Percentiles rank a stretch among this genome's conserved stretches.
Conservation (phyloP, 2,113 vertebrate genomes). For the Lepus europaeus region DNA sequence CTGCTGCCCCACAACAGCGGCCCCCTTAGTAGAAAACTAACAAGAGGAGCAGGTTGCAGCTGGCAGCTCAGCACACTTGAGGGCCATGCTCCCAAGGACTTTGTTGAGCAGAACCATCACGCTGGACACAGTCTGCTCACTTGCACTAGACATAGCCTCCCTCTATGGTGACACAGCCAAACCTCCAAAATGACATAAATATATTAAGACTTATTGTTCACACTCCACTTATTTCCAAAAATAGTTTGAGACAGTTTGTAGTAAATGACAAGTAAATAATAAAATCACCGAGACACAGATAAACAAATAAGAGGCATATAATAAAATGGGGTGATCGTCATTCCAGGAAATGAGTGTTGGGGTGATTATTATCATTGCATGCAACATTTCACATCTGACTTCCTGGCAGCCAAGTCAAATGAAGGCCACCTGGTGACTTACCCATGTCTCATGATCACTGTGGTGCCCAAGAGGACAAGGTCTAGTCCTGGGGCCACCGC, state of each 20-base stretch:
- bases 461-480: neutral
- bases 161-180: neutral
- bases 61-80: neutral
- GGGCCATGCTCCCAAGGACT: neutral
- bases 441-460: neutral
- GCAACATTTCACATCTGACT: constrained; percentile 1
- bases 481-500: neutral
- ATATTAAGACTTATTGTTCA: neutral
- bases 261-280: neutral
- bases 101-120: neutral
- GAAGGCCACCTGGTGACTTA: neutral
- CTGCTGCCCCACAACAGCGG: too few species aligned
- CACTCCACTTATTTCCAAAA: constrained; percentile 39
- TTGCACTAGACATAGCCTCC: neutral
- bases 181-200: neutral
- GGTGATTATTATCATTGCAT: neutral
- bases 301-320: neutral
- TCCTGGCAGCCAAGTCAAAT: neutral
- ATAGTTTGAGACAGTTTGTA: constrained; percentile 11
- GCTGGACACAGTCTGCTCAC: neutral
- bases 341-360: neutral
- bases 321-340: neutral
- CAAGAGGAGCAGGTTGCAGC: neutral
- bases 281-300: neutral
- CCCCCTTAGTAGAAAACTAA: neutral